Percentiles rank a stretch among this genome's conserved stretches.
Evolutionary conservation across 2,888 invertebrate species (phyloP).

Genomic region (Heteropelma amictum): DNA sequence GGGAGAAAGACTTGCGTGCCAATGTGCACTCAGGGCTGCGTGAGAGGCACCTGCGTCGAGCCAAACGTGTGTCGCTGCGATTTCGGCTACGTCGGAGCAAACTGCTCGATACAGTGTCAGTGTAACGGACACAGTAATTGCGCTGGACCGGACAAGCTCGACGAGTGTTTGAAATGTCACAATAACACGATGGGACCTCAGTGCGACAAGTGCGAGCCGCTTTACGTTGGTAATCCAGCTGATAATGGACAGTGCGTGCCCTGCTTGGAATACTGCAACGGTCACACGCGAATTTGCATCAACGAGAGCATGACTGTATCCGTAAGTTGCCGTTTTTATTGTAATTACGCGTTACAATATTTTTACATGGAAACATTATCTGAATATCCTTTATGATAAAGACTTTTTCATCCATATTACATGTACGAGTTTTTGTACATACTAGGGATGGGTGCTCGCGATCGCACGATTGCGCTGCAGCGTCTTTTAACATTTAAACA

Average conservation of each 20-base stretch:
- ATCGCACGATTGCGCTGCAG: too few relatives aligned
- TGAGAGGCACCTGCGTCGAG: slow-evolving; percentile 89
- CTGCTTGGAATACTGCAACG: slow-evolving; percentile 93
- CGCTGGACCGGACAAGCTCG: slow-evolving; percentile 90
- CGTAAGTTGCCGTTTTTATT: slow-evolving; percentile 59
- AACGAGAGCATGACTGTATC: slow-evolving; percentile 79
- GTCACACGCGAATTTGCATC: slow-evolving; percentile 90
- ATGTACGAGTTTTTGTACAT: too few relatives aligned
- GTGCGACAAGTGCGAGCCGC: slow-evolving; percentile 93
- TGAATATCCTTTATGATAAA: too few relatives aligned
- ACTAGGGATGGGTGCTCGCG: too few relatives aligned
- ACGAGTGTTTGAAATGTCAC: slow-evolving; percentile 89
- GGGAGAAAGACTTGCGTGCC: slow-evolving; percentile 83
- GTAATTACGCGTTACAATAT: too few relatives aligned
- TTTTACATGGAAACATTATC: too few relatives aligned
- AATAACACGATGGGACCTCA: slow-evolving; percentile 96
- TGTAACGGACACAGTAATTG: slow-evolving; percentile 97
- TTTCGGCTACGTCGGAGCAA: slow-evolving; percentile 96
- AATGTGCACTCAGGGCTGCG: slow-evolving; percentile 91
- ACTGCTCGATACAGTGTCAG: slow-evolving; percentile 95
- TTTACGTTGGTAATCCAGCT: slow-evolving; percentile 94
- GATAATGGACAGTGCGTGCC: slow-evolving; percentile 92
- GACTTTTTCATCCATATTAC: too few relatives aligned
- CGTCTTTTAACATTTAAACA: too few relatives aligned
- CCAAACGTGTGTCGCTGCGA: slow-evolving; percentile 93